phyloP scores from a whole-genome alignment of 1,140 invertebrate genomes.

The Ephestia elutella region DNA sequence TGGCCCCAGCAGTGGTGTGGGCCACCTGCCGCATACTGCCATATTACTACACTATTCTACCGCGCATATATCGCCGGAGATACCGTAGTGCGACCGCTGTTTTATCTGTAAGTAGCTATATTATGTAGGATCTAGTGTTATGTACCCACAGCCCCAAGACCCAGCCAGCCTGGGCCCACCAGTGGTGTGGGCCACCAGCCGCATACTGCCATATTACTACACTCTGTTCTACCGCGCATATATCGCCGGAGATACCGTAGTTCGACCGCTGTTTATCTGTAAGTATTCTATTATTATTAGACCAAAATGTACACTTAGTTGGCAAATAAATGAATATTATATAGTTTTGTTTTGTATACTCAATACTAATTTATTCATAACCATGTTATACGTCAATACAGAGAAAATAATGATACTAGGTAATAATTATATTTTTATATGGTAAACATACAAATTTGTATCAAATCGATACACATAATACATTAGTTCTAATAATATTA shows the following conservation, averaged over 20 bases:
- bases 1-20: conserved; percentile 80
- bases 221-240: conserved; percentile 86
- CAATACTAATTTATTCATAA: too few species aligned
- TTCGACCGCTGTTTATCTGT: conserved; percentile 89
- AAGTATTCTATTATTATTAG: too few species aligned
- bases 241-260: conserved; percentile 81
- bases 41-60: conserved; percentile 90
- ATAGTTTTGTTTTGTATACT: too few species aligned
- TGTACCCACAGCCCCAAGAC: conserved; percentile 90
- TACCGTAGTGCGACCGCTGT: conserved; percentile 85
- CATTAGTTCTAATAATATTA: too few species aligned
- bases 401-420: too few species aligned
- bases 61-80: conserved; percentile 81
- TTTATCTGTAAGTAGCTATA: conserved; percentile 80
- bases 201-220: conserved; percentile 87
- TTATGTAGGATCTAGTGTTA: background rate
- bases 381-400: too few species aligned
- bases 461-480: too few species aligned
- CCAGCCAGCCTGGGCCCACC: conserved; percentile 81
- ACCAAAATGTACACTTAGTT: too few species aligned
- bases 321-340: too few species aligned
- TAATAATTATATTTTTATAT: too few species aligned
- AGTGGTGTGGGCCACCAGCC: conserved; percentile 79
- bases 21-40: conserved; percentile 82
- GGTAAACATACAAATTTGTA: too few species aligned